Base-by-base conservation (phyloP, 1,140 invertebrate genomes). In the Amyelois transitella region DNA sequence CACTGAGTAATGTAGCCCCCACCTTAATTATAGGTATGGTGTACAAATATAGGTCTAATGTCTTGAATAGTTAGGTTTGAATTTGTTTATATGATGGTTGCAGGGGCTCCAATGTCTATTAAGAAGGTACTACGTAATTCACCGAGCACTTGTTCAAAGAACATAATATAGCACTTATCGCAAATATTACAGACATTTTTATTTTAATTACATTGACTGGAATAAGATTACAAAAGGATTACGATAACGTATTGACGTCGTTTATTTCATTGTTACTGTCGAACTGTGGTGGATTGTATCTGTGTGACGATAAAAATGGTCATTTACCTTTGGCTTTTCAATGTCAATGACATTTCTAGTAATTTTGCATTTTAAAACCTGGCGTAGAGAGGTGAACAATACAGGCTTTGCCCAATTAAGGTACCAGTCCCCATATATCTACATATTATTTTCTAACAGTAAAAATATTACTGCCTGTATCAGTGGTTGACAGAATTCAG, bases 1-100 rank as follows among this genome's bases (percentile, higher is more conserved):
- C 65, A 77, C 66, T 77, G 70, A 78, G 67, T 75, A 72, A 62
- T 53, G 57, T 70, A 71, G 64, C 62, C 69, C n/a, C 53, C 70
- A 64, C 73, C 68, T 69, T 71, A 49, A 52, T 53, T 43, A 10
- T 68, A 68, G 61, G 69, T 69, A 65, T 53, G 62, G 68, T 61
- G 69, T 67, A 70, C 66, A 69, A 71, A 64, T 64, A 72, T 72
- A 64, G 56, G 58, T 62, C 32, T 55, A 44, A 60, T 52, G 55
- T 51, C 22, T 48, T 64, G 45, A 55, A 43, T 48, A 51, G 28
- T 21, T 50, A 55, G 53, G 44, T 51, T 38, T 14, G 32, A 38
- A 38, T 38, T 38, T 10, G 28, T 10, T 4, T 38, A 14, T 38
- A 14, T n/a, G 17, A 5, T 24, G 22, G 32, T 38, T 38, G 32